phyloP scores from a whole-genome alignment of 2,113 vertebrate species.

The Jacana jacana region DNA sequence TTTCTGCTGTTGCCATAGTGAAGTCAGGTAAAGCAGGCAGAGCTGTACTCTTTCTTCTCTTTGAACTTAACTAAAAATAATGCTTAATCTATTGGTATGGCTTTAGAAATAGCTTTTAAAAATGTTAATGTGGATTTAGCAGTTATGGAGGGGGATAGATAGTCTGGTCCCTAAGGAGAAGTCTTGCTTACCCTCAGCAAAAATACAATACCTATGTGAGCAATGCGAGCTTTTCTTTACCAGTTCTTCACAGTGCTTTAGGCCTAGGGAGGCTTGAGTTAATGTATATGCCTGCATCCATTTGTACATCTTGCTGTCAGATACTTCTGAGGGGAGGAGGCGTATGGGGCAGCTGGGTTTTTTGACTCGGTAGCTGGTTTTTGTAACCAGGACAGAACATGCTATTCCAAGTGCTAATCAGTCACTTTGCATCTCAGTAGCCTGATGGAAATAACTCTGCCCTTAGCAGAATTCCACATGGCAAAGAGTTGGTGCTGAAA shows the following conservation, averaged over 20 bases:
- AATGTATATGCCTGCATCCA: background rate
- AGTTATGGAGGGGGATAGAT: background rate
- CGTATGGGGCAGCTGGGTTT: background rate
- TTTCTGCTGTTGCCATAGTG: conserved; percentile 55
- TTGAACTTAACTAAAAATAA: conserved; percentile 68
- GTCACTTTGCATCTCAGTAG: background rate
- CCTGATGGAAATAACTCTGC: background rate
- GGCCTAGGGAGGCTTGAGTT: background rate
- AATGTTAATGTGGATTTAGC: conserved; percentile 57
- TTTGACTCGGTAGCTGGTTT: background rate
- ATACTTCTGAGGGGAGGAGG: background rate
- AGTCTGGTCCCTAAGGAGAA: background rate
- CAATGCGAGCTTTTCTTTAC: background rate
- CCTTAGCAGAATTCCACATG: background rate
- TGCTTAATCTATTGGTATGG: conserved; percentile 53
- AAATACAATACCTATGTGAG: background rate
- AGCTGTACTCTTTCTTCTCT: conserved; percentile 38
- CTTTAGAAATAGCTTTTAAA: conserved; percentile 53
- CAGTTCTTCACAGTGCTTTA: background rate
- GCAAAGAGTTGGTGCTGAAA: background rate
- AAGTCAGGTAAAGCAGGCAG: conserved; percentile 34
- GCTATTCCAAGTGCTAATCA: background rate
- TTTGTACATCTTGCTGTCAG: background rate
- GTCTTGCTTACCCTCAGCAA: background rate
- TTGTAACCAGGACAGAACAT: background rate